Evolutionary conservation across 2,888 invertebrate species (phyloP).

Genomic region (Poecilobothrus nobilitatus): DNA sequence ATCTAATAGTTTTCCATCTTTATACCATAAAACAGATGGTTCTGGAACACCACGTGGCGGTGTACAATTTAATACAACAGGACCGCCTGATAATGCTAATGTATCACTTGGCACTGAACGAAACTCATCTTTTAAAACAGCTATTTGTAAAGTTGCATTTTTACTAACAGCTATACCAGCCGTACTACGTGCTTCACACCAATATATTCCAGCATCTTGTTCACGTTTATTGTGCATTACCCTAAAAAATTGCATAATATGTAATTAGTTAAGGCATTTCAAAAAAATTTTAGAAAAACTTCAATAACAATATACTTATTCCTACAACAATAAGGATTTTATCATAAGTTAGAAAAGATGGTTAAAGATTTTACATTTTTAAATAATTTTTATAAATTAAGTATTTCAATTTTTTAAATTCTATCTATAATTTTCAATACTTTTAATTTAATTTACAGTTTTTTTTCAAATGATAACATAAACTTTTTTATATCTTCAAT

Average conservation of each 20-base stretch:
- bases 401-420: too few species aligned
- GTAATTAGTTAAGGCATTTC: too few species aligned
- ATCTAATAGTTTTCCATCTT: conserved; percentile 29
- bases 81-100: conserved; percentile 30
- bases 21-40: conserved; percentile 31
- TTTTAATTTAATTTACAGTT: too few species aligned
- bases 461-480: too few species aligned
- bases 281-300: too few species aligned
- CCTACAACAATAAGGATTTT: too few species aligned
- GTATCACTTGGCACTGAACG: conserved; percentile 29
- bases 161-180: conserved; percentile 64
- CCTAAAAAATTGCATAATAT: conserved; percentile 18
- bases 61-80: conserved; percentile 29
- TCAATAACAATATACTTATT: too few species aligned
- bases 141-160: conserved; percentile 71
- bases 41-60: conserved; percentile 30
- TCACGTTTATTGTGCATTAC: conserved; percentile 64
- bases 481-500: too few species aligned
- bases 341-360: too few species aligned
- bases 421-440: too few species aligned
- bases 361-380: too few species aligned
- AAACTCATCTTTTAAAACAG: conserved; percentile 37
- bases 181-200: conserved; percentile 69
- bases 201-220: conserved; percentile 68
- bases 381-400: too few species aligned